Percentiles rank a stretch among this genome's conserved stretches.
These are phyloP conservation scores for Muntiacus muntjak DNA, from an alignment of 2,113 vertebrate genomes.

Conservation along the genomic window DNA sequence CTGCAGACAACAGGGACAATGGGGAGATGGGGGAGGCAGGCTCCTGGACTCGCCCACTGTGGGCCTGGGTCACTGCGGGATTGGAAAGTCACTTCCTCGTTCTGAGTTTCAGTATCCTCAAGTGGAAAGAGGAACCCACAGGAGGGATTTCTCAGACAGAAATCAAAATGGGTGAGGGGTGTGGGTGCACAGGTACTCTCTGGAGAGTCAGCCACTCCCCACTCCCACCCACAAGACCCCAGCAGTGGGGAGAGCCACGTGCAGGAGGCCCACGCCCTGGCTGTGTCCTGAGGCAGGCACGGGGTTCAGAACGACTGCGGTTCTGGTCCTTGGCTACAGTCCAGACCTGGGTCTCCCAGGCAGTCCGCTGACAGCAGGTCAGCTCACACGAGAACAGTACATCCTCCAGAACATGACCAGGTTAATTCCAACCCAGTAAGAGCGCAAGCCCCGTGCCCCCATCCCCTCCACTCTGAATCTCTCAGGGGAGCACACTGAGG, in stretches of 20 bases:
- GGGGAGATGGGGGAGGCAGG: background rate
- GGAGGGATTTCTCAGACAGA: background rate
- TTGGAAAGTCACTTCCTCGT: background rate
- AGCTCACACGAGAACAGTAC: fast-evolving
- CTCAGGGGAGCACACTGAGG: background rate
- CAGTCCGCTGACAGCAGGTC: background rate
- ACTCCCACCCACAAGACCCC: background rate
- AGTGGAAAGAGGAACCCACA: background rate
- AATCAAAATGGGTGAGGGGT: background rate
- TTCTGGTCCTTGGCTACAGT: background rate
- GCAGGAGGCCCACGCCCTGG: background rate
- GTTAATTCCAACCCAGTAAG: background rate
- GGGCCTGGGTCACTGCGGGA: background rate
- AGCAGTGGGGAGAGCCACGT: background rate
- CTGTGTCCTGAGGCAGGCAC: background rate
- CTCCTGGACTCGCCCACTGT: background rate
- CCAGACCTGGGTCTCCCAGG: background rate
- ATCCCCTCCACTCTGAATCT: background rate
- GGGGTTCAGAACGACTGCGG: background rate
- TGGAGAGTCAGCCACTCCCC: background rate
- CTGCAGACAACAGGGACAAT: background rate
- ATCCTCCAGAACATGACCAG: background rate
- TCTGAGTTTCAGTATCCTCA: background rate
- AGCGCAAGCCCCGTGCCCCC: fast-evolving
- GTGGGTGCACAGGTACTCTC: background rate